Evolutionary conservation across 2,113 vertebrate genomes (phyloP).

Genomic region (Lophochroa leadbeateri): DNA sequence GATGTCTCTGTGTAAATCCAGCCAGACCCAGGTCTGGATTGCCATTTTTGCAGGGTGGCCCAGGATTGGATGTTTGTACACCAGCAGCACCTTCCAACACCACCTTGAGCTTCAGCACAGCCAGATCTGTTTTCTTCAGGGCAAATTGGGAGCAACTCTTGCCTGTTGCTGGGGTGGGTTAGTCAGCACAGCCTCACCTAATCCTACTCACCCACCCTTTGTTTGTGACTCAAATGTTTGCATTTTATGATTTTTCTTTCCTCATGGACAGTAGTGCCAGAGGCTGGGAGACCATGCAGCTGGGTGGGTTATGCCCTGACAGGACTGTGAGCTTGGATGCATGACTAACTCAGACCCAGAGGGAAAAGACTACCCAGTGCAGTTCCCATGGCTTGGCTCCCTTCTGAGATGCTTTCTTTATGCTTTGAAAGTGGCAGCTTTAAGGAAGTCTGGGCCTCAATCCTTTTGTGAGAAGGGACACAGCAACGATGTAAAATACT

Average conservation of each 20-base stretch:
- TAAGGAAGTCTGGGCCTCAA: background rate
- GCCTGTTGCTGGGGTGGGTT: constrained; percentile 19
- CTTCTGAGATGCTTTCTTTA: background rate
- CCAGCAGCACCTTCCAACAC: background rate
- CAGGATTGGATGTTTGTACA: background rate
- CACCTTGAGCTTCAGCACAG: background rate
- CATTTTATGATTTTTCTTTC: constrained; percentile 1
- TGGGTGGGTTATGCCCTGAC: constrained; percentile 31
- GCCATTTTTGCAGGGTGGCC: background rate
- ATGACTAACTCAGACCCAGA: constrained; percentile 9
- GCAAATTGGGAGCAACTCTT: background rate
- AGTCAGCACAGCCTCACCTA: constrained; percentile 45
- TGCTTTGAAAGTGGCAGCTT: background rate
- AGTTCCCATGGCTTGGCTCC: background rate
- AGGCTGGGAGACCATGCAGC: background rate
- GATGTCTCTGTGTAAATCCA: background rate
- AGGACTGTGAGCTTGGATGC: background rate
- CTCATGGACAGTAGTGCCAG: background rate
- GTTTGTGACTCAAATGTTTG: constrained; percentile 58
- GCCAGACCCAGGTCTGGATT: background rate
- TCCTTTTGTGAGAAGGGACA: background rate
- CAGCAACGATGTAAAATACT: background rate
- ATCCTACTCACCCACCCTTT: constrained; percentile 20
- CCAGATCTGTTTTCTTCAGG: background rate
- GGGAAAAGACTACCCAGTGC: background rate